These are phyloP conservation scores for Eupristina koningsbergeri DNA, from an alignment of 1,140 invertebrate genomes.

Conservation along the genomic window DNA sequence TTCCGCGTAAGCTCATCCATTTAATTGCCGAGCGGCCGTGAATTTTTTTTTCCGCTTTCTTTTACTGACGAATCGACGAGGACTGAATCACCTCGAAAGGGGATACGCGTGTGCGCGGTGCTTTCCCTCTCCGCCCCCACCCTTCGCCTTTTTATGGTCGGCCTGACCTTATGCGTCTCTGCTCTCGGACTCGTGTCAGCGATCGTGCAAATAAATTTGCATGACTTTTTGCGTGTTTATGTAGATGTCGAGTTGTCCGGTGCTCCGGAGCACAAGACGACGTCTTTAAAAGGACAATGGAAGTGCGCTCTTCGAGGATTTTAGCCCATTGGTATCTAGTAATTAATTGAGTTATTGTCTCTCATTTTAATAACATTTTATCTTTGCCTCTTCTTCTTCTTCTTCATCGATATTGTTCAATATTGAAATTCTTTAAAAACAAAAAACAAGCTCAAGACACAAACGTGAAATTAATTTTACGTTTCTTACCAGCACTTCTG, in stretches of 20 bases:
- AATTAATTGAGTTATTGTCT: not conserved
- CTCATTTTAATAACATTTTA: not conserved
- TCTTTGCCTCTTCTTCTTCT: no score
- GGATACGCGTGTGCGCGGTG: not conserved
- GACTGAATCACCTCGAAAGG: conserved; percentile 29
- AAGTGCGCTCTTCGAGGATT: not conserved
- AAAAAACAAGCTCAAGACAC: not conserved
- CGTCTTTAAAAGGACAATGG: not conserved
- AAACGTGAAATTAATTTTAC: not conserved
- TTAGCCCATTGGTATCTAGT: not conserved
- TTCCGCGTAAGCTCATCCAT: conserved; percentile 44
- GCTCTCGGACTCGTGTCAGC: not conserved
- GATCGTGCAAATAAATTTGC: not conserved
- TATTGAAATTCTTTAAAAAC: no score
- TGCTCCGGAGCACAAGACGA: not conserved
- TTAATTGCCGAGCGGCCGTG: conserved; percentile 37
- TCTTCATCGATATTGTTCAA: no score
- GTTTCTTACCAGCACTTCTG: not conserved
- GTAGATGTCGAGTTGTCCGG: not conserved
- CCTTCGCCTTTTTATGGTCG: not conserved
- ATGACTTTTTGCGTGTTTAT: not conserved
- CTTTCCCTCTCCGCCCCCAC: not conserved
- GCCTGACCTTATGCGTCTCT: not conserved
- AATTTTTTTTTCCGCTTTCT: conserved; percentile 14
- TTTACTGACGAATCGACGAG: not conserved